Conservation (phyloP, 2,797 vertebrate genomes). For the Sebastes hopkinsi region DNA sequence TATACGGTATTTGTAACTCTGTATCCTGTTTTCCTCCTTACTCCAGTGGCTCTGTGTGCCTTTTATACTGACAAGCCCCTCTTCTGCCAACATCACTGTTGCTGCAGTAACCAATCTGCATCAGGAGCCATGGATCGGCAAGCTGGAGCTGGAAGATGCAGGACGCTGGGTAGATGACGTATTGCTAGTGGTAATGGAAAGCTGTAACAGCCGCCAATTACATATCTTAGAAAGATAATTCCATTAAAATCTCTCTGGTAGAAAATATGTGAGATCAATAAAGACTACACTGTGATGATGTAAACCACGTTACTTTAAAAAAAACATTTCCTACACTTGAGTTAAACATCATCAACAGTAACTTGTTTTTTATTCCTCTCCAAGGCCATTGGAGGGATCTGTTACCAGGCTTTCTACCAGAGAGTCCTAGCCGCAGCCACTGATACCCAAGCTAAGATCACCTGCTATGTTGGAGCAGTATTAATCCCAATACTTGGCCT, state of each 20-base stretch:
- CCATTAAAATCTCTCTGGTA: neutral
- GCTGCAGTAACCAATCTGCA: conserved; percentile 66
- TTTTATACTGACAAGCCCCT: conserved; percentile 74
- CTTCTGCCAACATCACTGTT: conserved; percentile 65
- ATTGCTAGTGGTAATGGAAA: conserved; percentile 43
- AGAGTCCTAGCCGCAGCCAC: conserved; percentile 46
- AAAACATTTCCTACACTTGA: neutral
- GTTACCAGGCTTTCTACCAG: conserved; percentile 64
- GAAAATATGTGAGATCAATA: no score
- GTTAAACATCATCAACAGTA: neutral
- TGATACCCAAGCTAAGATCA: conserved; percentile 51
- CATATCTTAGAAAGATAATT: neutral
- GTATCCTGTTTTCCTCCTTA: neutral
- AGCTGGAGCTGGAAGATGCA: conserved; percentile 63
- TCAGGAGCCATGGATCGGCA: conserved; percentile 80
- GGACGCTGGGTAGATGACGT: conserved; percentile 78
- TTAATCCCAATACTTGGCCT: conserved; percentile 47
- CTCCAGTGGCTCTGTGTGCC: conserved; percentile 77
- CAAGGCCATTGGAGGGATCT: conserved; percentile 51
- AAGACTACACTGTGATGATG: neutral
- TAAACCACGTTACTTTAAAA: neutral
- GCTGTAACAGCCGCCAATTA: neutral
- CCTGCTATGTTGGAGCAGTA: conserved; percentile 38
- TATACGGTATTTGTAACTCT: no score
- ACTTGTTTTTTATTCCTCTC: neutral